Conservation (phyloP, 1,140 invertebrate genomes). For the Musca vetustissima region DNA sequence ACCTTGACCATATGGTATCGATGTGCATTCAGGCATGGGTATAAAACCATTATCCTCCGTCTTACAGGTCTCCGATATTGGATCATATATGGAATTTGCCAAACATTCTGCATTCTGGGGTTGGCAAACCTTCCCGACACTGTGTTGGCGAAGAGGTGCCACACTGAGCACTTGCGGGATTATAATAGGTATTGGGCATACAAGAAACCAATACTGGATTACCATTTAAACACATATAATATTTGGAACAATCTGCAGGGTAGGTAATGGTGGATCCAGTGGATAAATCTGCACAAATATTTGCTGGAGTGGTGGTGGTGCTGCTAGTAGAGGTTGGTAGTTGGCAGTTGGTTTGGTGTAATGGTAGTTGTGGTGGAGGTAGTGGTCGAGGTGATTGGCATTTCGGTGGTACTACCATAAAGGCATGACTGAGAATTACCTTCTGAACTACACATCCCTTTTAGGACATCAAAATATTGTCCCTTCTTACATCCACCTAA, state of each 20-base stretch:
- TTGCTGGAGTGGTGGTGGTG: background rate
- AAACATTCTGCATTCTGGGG: background rate
- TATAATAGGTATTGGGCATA: constrained; percentile 30
- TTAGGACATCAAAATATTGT: too few species aligned
- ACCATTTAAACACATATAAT: constrained; percentile 1
- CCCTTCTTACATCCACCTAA: too few species aligned
- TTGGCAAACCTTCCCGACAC: background rate
- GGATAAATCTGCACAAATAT: background rate
- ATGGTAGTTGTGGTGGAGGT: constrained; percentile 10
- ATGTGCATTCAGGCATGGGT: background rate
- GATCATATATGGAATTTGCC: background rate
- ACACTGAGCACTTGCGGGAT: constrained; percentile 36
- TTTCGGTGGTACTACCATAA: too few species aligned
- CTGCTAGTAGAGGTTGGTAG: constrained; percentile 7
- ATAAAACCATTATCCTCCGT: background rate
- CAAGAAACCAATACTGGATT: background rate
- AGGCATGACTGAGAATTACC: too few species aligned
- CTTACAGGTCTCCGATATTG: background rate
- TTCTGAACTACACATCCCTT: too few species aligned
- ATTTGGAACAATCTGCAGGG: background rate
- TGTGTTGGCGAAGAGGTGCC: constrained; percentile 28
- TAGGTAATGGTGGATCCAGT: background rate
- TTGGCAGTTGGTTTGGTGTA: constrained; percentile 25
- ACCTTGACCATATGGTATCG: background rate
- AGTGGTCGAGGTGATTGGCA: constrained; percentile 7